These are phyloP conservation scores for Falco novaeseelandiae DNA, from an alignment of 2,797 vertebrate genomes.

Conservation along the genomic window DNA sequence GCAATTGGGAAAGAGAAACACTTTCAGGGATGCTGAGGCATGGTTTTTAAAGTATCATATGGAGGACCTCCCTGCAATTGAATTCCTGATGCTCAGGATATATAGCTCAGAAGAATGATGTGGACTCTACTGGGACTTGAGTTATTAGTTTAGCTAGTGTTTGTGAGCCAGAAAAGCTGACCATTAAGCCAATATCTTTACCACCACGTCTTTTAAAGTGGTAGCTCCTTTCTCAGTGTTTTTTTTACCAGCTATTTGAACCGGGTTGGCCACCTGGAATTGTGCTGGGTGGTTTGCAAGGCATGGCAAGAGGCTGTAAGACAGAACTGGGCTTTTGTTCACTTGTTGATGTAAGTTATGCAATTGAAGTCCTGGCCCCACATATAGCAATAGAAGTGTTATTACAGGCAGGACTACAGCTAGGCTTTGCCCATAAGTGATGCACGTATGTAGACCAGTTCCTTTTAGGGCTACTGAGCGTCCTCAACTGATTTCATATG, in stretches of 20 bases:
- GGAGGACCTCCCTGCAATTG: slow-evolving; percentile 51
- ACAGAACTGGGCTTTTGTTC: not conserved
- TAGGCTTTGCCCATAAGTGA: not conserved
- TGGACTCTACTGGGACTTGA: slow-evolving; percentile 28
- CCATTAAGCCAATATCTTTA: slow-evolving; percentile 26
- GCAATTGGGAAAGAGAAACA: not conserved
- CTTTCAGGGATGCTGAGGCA: slow-evolving; percentile 39
- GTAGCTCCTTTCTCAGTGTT: slow-evolving; percentile 17
- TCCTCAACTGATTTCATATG: not conserved
- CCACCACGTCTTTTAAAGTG: slow-evolving; percentile 41
- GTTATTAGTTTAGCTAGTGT: slow-evolving; percentile 46
- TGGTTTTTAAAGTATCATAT: slow-evolving; percentile 29
- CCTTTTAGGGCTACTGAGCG: not conserved
- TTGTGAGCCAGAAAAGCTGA: slow-evolving; percentile 32
- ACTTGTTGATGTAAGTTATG: not conserved
- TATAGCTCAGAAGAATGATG: slow-evolving; percentile 40
- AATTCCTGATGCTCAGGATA: slow-evolving; percentile 27
- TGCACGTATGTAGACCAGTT: not conserved
- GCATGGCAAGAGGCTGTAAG: not conserved
- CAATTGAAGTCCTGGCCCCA: not conserved
- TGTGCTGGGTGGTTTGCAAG: not conserved
- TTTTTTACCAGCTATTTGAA: slow-evolving; percentile 34
- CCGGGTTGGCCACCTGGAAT: not conserved
- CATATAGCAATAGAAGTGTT: not conserved
- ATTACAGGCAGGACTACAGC: not conserved